These are phyloP conservation scores for Syngnathus floridae DNA, from an alignment of 2,113 vertebrate genomes.

Conservation along the genomic window DNA sequence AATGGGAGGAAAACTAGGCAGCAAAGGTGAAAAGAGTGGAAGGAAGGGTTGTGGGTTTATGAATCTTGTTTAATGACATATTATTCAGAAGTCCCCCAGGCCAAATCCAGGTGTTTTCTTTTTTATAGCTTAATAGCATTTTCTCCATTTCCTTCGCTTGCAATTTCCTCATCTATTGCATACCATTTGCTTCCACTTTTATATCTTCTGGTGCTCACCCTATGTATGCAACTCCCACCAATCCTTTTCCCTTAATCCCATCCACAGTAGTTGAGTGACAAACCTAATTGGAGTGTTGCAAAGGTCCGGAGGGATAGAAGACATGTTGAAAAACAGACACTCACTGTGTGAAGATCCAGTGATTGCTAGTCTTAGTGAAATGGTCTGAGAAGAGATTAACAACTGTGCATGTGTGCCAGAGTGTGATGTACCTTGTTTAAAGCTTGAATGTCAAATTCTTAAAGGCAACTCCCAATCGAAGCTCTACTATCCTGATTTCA, in stretches of 20 bases:
- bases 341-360: constrained; percentile 41
- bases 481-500: background rate
- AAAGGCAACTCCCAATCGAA: constrained; percentile 23
- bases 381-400: constrained; percentile 41
- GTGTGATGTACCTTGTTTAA: constrained; percentile 34
- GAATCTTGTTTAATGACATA: constrained; percentile 58
- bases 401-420: constrained; percentile 1
- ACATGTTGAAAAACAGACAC: constrained; percentile 53
- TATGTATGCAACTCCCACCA: constrained; percentile 2
- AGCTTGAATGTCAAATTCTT: constrained; percentile 33
- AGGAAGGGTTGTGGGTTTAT: constrained; percentile 39
- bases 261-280: constrained; percentile 66
- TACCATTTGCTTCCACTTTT: constrained; percentile 20
- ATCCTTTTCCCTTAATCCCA: constrained; percentile 53
- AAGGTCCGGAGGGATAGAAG: constrained; percentile 55
- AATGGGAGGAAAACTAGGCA: constrained; percentile 33
- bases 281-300: constrained; percentile 67
- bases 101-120: constrained; percentile 53
- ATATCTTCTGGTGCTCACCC: constrained; percentile 5
- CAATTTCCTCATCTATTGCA: constrained; percentile 19
- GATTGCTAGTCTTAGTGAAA: constrained; percentile 55
- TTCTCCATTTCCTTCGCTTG: constrained; percentile 30
- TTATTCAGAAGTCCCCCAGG: constrained; percentile 58
- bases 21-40: constrained; percentile 21
- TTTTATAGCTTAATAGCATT: constrained; percentile 21